These are phyloP conservation scores for Grallaria varia DNA, from an alignment of 2,113 vertebrate genomes.

Conservation along the genomic window DNA sequence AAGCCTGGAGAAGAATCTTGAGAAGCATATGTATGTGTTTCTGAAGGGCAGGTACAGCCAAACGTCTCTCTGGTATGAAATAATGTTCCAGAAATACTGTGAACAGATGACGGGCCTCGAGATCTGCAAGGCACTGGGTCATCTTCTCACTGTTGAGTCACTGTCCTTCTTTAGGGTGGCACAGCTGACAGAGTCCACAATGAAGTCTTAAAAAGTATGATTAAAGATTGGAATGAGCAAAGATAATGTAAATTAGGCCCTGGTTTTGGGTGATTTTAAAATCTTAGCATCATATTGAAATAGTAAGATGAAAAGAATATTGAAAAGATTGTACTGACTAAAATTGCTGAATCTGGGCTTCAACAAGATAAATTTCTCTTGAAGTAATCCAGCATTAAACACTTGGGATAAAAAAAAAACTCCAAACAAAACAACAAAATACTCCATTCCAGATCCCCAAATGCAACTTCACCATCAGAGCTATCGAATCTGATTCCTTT, in stretches of 20 bases:
- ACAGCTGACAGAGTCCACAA: not conserved
- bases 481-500: not conserved
- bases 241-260: not conserved
- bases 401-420: not conserved
- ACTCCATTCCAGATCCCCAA: not conserved
- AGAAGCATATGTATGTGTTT: not conserved
- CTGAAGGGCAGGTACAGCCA: not conserved
- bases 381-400: not conserved
- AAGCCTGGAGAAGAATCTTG: not conserved
- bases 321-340: not conserved
- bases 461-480: not conserved
- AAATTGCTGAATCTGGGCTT: not conserved
- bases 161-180: not conserved
- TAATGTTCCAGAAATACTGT: not conserved
- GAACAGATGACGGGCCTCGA: not conserved
- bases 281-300: not conserved
- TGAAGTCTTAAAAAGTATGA: not conserved
- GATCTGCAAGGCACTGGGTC: not conserved
- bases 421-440: not conserved
- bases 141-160: not conserved
- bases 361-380: not conserved
- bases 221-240: not conserved
- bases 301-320: not conserved
- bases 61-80: not conserved
- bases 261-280: not conserved